Evolutionary conservation across 2,888 invertebrate species (phyloP), one percentile per base, ranked within the genome.

Genomic region (Mesorhabditis belari): DNA sequence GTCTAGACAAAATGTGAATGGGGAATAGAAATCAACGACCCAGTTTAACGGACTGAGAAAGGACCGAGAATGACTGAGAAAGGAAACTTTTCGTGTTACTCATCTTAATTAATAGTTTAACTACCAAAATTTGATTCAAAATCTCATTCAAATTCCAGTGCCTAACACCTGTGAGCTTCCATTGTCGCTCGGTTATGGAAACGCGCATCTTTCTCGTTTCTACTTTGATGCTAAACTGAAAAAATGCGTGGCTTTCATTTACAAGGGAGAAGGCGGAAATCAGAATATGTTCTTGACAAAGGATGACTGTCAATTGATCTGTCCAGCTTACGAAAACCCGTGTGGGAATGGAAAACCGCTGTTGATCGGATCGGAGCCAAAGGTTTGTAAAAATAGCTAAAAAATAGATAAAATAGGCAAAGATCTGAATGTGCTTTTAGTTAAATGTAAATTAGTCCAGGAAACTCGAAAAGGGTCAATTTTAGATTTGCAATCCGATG

Each of bases 221-320:
- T 68, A 71, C 49, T 74, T 70, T 58, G 67, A 73, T 35, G 65
- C 66, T 17, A 55, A 62, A 3, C 58, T 64, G 44, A 67, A 66
- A 55, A 73, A 72, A 60, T 76, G 77, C 55, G 65, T 69, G 49
- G 67, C 70, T 35, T 80, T 80, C 64, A 74, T 77, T 60, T 80
- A 80, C 67, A 70, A 68, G 49, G 80, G 80, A 56, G 68, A 73
- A 26, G 77, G 77, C 25, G 80, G 80, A 61, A 80, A 80, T 65
- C 78, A 77, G 66, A 79, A 79, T 64, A 78, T 74, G 72, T 78
- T 79, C 69, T 62, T 79, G 55, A 78, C 76, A 17, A 65, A 69
- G 27, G 77, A 77, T 55, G 78, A 79, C 55, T 79, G 79, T 55
- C 59, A 66, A n/a, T 52, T 70, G 5, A 69, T 76, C 25, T 79